These are phyloP conservation scores for Galendromus occidentalis DNA, from an alignment of 1,140 invertebrate species.

Conservation along the genomic window DNA sequence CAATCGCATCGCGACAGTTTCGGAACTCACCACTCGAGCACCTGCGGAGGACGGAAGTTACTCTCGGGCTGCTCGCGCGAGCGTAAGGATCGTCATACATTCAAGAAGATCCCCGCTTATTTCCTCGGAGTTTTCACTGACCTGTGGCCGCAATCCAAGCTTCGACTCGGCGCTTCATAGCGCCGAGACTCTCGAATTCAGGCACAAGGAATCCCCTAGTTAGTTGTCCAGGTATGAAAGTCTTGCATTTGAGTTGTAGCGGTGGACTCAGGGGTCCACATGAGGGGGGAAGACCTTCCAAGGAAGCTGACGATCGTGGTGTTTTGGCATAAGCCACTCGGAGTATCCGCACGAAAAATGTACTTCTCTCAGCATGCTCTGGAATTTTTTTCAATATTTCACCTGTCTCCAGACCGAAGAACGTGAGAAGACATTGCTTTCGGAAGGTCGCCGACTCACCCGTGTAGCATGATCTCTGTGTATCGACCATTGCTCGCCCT, in stretches of 20 bases:
- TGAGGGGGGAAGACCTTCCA: neutral
- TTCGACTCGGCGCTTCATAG: conserved; percentile 14
- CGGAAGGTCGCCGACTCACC: neutral
- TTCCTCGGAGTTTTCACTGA: neutral
- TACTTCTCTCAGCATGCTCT: conserved; percentile 18
- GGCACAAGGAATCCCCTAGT: conserved; percentile 13
- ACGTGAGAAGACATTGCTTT: too few relatives aligned
- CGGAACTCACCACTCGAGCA: conserved; percentile 17
- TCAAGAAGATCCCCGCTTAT: neutral
- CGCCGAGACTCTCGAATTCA: conserved; percentile 14
- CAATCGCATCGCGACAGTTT: conserved; percentile 16
- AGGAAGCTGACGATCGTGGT: neutral
- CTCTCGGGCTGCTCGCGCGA: neutral
- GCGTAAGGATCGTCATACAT: neutral
- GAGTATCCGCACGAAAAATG: conserved; percentile 20
- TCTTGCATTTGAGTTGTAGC: conserved; percentile 15
- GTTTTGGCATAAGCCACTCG: conserved; percentile 18
- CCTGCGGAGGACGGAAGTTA: conserved; percentile 13
- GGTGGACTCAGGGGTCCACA: neutral
- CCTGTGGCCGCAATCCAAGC: conserved; percentile 18
- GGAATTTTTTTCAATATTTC: too few relatives aligned
- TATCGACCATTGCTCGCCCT: conserved; percentile 15
- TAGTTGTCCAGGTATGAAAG: conserved; percentile 17
- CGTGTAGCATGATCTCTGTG: conserved; percentile 18
- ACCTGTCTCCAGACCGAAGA: too few relatives aligned